Evolutionary conservation across 35 echinoderm and acorn worm species (phyloP).

Genomic region (Ophioderma brevispina): DNA sequence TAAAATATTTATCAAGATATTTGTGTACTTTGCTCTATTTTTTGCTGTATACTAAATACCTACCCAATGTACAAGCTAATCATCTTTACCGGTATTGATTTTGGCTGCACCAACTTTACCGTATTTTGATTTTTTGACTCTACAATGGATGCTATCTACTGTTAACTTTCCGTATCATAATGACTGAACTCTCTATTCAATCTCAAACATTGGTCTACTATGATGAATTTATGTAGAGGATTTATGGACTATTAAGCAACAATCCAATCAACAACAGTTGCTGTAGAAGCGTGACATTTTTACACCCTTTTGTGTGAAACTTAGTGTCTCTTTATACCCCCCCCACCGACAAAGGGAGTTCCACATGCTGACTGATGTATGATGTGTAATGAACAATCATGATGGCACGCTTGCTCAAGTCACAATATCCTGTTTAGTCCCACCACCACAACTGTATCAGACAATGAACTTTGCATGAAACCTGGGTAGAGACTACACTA

Average conservation of each 20-base stretch:
- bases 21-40: not conserved
- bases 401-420: not conserved
- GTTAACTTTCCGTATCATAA: not conserved
- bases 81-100: not conserved
- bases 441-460: not conserved
- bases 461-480: not conserved
- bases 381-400: not conserved
- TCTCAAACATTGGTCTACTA: not conserved
- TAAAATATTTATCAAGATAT: not conserved
- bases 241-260: not conserved
- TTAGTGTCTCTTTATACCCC: not conserved
- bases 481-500: not conserved
- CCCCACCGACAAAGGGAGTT: not conserved
- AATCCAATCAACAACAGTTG: not conserved
- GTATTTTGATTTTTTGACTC: not conserved
- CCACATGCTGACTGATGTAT: not conserved
- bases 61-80: not conserved
- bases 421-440: not conserved
- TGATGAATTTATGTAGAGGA: not conserved
- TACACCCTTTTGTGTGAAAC: not conserved
- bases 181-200: not conserved
- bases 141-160: not conserved
- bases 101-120: not conserved
- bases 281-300: not conserved
- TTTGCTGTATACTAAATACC: not conserved